Evolutionary conservation across 92 coral and sea anemone species (phyloP).

Genomic region (Actinostola sp.): DNA sequence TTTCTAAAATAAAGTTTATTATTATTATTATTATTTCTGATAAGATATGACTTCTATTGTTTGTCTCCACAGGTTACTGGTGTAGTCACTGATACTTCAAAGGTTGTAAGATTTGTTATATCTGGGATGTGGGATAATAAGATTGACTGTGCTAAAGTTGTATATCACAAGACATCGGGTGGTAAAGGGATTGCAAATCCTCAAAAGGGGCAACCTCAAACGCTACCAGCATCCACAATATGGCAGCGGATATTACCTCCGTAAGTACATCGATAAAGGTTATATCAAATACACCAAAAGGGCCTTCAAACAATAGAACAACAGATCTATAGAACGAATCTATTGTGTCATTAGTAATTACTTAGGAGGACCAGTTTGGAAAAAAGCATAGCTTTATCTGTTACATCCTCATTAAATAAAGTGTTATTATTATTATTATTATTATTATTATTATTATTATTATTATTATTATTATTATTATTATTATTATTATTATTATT

Average conservation of each 20-base stretch:
- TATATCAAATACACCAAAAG: too few species aligned
- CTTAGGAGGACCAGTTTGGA: too few species aligned
- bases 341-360: too few species aligned
- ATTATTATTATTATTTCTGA: neutral
- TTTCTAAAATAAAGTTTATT: neutral
- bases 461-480: too few species aligned
- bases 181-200: constrained; percentile 62
- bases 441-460: too few species aligned
- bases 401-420: too few species aligned
- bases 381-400: too few species aligned
- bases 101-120: constrained; percentile 82
- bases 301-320: too few species aligned
- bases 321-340: too few species aligned
- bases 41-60: neutral
- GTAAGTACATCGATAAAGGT: constrained; percentile 81
- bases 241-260: constrained; percentile 83
- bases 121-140: constrained; percentile 97
- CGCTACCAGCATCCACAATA: constrained; percentile 72
- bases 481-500: too few species aligned
- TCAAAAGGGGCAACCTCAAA: constrained; percentile 88
- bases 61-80: constrained; percentile 81
- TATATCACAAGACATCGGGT: constrained; percentile 64
- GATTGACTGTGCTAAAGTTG: constrained; percentile 93
- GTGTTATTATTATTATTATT: too few species aligned
- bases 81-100: constrained; percentile 77